phyloP scores from a whole-genome alignment of 2,888 invertebrate species.

The Cheilosia urbana region DNA sequence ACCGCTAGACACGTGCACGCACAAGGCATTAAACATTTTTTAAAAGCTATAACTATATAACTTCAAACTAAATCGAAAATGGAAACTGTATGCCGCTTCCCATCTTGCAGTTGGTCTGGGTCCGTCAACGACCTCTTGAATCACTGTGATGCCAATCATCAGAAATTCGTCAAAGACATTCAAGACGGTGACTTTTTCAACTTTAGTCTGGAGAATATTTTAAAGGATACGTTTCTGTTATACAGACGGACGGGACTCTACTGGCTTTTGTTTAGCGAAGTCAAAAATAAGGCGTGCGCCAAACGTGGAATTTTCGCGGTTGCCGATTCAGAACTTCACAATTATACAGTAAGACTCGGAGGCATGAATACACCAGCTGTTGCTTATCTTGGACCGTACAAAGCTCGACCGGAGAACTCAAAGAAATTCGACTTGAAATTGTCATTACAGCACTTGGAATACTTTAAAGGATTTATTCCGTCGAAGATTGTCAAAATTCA shows the following conservation, averaged over 20 bases:
- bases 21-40: neutral
- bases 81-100: slow-evolving; percentile 43
- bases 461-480: slow-evolving; percentile 35
- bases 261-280: slow-evolving; percentile 48
- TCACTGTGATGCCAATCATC: slow-evolving; percentile 52
- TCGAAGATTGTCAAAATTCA: slow-evolving; percentile 40
- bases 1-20: neutral
- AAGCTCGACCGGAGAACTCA: neutral
- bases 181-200: slow-evolving; percentile 36
- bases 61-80: neutral
- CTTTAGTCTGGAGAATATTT: slow-evolving; percentile 38
- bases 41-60: neutral
- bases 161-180: slow-evolving; percentile 44
- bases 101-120: slow-evolving; percentile 40
- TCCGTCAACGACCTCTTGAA: slow-evolving; percentile 32
- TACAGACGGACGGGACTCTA: slow-evolving; percentile 42
- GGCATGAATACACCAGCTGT: slow-evolving; percentile 2
- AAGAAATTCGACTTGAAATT: slow-evolving; percentile 40
- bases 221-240: slow-evolving; percentile 37
- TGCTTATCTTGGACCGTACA: slow-evolving; percentile 49
- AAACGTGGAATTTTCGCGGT: slow-evolving; percentile 51
- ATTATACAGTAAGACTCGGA: slow-evolving; percentile 28
- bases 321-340: neutral
- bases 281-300: slow-evolving; percentile 4
- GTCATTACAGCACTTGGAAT: slow-evolving; percentile 18